Evolutionary conservation across 2,888 invertebrate species (phyloP).

Genomic region (Chrysolina americana): DNA sequence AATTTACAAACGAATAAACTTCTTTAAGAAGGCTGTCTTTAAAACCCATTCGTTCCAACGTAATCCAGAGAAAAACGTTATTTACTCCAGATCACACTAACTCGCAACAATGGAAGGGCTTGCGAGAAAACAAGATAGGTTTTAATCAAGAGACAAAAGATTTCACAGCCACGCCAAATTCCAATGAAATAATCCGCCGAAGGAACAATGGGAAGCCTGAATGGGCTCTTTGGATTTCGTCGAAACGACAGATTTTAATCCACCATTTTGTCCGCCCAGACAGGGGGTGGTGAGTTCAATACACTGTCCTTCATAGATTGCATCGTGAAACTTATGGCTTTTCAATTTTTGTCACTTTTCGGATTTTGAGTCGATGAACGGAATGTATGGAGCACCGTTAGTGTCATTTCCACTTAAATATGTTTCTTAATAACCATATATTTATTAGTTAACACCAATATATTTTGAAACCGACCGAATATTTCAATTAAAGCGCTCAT

Average conservation of each 20-base stretch:
- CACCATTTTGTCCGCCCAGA: background rate
- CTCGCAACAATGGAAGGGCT: background rate
- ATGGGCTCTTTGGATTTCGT: constrained; percentile 14
- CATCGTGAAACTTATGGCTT: no score
- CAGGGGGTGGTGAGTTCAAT: background rate
- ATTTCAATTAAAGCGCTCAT: no score
- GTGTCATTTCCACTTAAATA: no score
- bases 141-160: constrained; percentile 10
- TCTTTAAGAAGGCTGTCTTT: no score
- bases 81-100: background rate
- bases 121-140: background rate
- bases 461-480: no score
- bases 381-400: no score
- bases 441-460: no score
- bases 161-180: constrained; percentile 10
- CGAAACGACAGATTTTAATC: constrained; percentile 9
- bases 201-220: background rate
- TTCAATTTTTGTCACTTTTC: no score
- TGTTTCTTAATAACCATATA: no score
- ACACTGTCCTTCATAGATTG: background rate
- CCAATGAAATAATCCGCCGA: background rate
- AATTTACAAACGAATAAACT: no score
- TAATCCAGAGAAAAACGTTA: background rate
- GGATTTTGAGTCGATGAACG: no score
- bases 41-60: background rate